Conservation (phyloP, 2,797 vertebrate species). For the Artibeus jamaicensis region DNA sequence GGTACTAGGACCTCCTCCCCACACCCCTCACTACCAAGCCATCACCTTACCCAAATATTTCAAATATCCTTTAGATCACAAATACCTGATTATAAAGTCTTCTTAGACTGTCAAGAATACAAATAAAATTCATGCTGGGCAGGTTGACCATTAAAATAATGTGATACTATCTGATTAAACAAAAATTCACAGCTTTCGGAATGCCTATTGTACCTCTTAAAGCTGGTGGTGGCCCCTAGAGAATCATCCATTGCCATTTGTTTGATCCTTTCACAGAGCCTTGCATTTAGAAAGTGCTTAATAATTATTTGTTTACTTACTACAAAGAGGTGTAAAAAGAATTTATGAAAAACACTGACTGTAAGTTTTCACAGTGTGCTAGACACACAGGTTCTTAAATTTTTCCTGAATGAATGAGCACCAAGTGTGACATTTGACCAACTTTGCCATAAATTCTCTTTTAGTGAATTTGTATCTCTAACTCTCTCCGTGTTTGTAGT, state of each 20-base stretch:
- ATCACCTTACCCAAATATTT: slow-evolving; percentile 7
- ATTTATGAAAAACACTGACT: not conserved
- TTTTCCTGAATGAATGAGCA: not conserved
- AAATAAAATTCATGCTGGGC: not conserved
- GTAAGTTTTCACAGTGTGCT: not conserved
- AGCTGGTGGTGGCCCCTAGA: not conserved
- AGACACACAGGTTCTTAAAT: not conserved
- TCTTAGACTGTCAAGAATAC: not conserved
- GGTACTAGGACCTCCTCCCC: not conserved
- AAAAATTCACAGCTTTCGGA: not conserved
- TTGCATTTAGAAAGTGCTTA: slow-evolving; percentile 1
- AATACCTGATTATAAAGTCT: not conserved
- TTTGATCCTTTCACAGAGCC: not conserved
- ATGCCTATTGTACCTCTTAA: not conserved
- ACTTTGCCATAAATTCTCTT: not conserved
- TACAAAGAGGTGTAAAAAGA: not conserved
- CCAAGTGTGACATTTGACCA: not conserved
- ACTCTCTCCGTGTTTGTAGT: not conserved
- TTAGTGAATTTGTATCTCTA: not conserved
- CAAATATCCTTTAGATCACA: not conserved
- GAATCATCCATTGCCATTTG: not conserved
- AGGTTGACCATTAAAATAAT: not conserved
- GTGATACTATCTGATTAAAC: not conserved
- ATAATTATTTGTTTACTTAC: slow-evolving; percentile 9
- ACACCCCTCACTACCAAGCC: not conserved